Evolutionary conservation across 2,797 vertebrate genomes (phyloP).

Genomic region (Mus minutoides): DNA sequence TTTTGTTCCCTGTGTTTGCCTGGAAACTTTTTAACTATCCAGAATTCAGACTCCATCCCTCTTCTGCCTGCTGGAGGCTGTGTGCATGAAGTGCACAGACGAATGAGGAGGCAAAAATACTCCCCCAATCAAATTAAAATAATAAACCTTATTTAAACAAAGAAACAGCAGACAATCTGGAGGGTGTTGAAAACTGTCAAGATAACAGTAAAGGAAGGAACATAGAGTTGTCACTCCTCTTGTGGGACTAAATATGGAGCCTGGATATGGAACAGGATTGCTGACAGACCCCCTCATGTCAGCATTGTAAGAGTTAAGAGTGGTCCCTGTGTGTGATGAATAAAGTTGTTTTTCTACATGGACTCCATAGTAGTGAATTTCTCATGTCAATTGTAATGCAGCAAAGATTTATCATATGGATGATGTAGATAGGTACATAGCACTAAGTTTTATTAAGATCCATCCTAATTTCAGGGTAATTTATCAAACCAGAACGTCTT

Average conservation of each 20-base stretch:
- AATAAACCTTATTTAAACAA: neutral
- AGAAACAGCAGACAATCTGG: neutral
- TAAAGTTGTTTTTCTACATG: too few species aligned
- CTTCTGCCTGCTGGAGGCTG: neutral
- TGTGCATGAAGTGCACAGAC: neutral
- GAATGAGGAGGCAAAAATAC: neutral
- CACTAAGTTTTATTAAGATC: too few species aligned
- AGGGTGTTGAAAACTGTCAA: neutral
- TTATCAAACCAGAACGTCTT: too few species aligned
- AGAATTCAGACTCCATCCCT: neutral
- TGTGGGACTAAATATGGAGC: neutral
- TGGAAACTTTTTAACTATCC: neutral
- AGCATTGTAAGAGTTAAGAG: too few species aligned
- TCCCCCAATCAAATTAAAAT: neutral
- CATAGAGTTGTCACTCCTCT: neutral
- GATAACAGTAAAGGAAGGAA: neutral
- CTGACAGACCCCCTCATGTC: neutral
- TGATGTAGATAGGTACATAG: too few species aligned
- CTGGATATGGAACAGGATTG: neutral
- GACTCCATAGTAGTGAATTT: too few species aligned
- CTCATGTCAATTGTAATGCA: too few species aligned
- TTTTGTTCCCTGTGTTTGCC: neutral
- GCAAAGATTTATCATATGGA: too few species aligned
- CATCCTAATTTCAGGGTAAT: too few species aligned
- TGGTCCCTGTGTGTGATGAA: too few species aligned